Evolutionary conservation across 2,113 vertebrate species (phyloP).

Genomic region (Pandion haliaetus): DNA sequence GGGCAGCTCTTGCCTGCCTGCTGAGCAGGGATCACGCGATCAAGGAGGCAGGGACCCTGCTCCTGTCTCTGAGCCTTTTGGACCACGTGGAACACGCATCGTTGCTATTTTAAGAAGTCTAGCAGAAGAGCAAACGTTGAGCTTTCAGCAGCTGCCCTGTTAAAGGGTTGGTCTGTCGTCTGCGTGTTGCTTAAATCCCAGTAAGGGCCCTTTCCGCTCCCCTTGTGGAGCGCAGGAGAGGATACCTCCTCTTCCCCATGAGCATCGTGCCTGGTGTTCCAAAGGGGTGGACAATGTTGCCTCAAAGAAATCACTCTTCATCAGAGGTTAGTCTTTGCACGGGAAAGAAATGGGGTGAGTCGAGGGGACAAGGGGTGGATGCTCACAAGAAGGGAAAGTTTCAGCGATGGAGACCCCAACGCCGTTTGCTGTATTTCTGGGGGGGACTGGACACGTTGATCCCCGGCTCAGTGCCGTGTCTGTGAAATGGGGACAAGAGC

Average conservation of each 20-base stretch:
- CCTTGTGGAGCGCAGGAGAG: background rate
- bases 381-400: fast-evolving
- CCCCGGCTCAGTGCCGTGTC: background rate
- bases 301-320: background rate
- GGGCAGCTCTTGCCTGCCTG: background rate
- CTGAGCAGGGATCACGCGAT: background rate
- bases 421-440: fast-evolving
- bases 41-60: background rate
- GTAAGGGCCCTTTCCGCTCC: background rate
- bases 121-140: no score
- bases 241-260: background rate
- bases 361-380: background rate
- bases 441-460: background rate
- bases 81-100: fast-evolving
- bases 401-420: fast-evolving
- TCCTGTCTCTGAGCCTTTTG: background rate
- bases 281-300: background rate
- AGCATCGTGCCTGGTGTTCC: background rate
- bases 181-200: background rate
- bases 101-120: background rate
- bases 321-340: background rate
- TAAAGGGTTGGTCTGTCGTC: background rate
- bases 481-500: fast-evolving
- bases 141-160: background rate
- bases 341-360: background rate